Percentiles rank a stretch among this genome's conserved stretches.
These are phyloP conservation scores for Chironomus tepperi DNA, from an alignment of 1,140 invertebrate species.

Conservation along the genomic window DNA sequence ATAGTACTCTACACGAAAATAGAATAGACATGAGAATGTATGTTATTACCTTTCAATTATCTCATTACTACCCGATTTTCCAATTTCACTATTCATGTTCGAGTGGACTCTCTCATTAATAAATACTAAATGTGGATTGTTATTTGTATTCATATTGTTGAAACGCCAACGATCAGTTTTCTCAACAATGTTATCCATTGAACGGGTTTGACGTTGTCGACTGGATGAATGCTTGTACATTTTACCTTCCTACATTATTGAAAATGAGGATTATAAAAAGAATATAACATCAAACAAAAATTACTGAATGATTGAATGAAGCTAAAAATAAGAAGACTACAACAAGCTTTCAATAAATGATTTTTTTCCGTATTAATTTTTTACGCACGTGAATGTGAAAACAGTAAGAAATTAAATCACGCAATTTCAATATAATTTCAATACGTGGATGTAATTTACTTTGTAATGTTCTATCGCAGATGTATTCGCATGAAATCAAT, in stretches of 20 bases:
- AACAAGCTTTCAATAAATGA: not conserved
- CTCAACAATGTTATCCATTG: not conserved
- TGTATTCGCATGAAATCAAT: not conserved
- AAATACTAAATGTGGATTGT: slow-evolving; percentile 1
- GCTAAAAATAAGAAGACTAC: too few relatives aligned
- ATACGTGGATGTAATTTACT: not conserved
- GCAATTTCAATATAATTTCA: not conserved
- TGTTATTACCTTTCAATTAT: slow-evolving; percentile 16
- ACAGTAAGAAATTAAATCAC: not conserved
- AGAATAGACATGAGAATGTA: not conserved
- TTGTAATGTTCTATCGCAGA: not conserved
- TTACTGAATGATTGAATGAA: too few relatives aligned
- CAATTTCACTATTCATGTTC: not conserved
- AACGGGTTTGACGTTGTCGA: not conserved
- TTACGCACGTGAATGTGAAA: not conserved
- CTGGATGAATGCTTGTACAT: not conserved
- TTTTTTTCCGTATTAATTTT: not conserved
- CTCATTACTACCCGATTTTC: not conserved
- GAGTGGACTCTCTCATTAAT: not conserved
- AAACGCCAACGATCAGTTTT: not conserved
- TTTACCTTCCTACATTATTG: not conserved
- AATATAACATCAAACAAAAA: not conserved
- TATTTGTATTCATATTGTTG: not conserved
- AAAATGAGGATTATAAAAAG: not conserved
- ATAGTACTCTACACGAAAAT: not conserved